phyloP scores from a whole-genome alignment of 2,113 vertebrate genomes.

The Kryptolebias marmoratus region DNA sequence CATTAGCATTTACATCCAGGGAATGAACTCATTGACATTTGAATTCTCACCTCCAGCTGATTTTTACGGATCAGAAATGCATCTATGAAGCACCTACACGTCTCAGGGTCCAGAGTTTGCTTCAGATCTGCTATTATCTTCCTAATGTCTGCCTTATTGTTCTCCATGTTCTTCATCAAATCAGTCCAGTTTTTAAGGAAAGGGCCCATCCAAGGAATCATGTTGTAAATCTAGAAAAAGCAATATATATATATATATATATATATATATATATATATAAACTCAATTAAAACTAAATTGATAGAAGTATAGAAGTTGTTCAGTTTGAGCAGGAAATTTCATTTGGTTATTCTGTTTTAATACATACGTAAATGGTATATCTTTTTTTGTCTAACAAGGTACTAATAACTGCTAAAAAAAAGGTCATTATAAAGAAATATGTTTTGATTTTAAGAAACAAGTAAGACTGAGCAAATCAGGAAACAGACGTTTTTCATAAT shows the following conservation, averaged over 20 bases:
- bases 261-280: not conserved
- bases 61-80: slow-evolving; percentile 50
- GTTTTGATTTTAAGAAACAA: too few relatives aligned
- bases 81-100: slow-evolving; percentile 62
- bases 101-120: slow-evolving; percentile 51
- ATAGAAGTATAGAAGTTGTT: too few relatives aligned
- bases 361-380: too few relatives aligned
- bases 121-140: slow-evolving; percentile 27
- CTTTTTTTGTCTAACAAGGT: too few relatives aligned
- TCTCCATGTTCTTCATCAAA: slow-evolving; percentile 11
- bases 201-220: slow-evolving; percentile 49
- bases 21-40: not conserved
- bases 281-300: not conserved
- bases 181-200: slow-evolving; percentile 31
- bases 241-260: not conserved
- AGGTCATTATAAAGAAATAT: too few relatives aligned
- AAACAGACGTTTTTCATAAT: too few relatives aligned
- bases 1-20: not conserved
- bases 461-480: too few relatives aligned
- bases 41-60: slow-evolving; percentile 46
- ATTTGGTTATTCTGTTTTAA: too few relatives aligned
- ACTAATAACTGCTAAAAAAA: too few relatives aligned
- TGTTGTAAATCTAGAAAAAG: slow-evolving; percentile 55
- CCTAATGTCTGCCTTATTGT: accelerated
- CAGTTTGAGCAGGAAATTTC: too few relatives aligned